Percentiles rank a stretch among this genome's conserved stretches.
Conservation (phyloP, 2,797 vertebrate genomes). For the Catamblyrhynchus diadema region DNA sequence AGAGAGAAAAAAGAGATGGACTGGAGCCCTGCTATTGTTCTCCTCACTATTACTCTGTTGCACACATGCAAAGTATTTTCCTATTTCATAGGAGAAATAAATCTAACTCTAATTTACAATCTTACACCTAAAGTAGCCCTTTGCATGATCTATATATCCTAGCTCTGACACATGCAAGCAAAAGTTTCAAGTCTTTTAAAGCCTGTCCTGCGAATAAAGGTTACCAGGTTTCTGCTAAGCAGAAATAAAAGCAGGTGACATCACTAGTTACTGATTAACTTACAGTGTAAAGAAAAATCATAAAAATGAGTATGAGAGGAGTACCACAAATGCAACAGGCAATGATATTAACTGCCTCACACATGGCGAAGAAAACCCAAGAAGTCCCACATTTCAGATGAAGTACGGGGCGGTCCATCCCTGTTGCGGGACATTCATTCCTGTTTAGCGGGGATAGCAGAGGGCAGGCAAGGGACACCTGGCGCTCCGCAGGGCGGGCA, state of each 20-base stretch:
- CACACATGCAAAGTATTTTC: background rate
- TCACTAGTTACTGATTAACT: slow-evolving; percentile 45
- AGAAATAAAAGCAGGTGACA: background rate
- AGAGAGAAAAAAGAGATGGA: background rate
- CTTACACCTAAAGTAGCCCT: background rate
- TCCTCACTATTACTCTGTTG: background rate
- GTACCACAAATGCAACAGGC: background rate
- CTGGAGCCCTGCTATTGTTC: background rate
- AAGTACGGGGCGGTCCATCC: accelerated
- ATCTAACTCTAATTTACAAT: background rate
- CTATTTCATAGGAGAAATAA: background rate
- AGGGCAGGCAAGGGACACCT: no score
- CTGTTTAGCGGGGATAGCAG: accelerated
- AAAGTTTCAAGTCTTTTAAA: background rate
- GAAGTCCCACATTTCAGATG: background rate
- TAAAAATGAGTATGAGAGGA: background rate
- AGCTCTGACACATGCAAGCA: background rate
- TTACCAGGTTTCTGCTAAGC: background rate
- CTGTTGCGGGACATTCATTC: background rate
- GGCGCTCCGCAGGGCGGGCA: background rate
- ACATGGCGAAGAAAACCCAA: background rate
- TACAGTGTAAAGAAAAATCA: background rate
- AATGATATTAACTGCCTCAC: background rate
- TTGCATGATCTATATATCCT: background rate
- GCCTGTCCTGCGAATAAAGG: background rate